These are phyloP conservation scores for Beaufortia kweichowensis DNA, from an alignment of 2,113 vertebrate species.

Conservation along the genomic window DNA sequence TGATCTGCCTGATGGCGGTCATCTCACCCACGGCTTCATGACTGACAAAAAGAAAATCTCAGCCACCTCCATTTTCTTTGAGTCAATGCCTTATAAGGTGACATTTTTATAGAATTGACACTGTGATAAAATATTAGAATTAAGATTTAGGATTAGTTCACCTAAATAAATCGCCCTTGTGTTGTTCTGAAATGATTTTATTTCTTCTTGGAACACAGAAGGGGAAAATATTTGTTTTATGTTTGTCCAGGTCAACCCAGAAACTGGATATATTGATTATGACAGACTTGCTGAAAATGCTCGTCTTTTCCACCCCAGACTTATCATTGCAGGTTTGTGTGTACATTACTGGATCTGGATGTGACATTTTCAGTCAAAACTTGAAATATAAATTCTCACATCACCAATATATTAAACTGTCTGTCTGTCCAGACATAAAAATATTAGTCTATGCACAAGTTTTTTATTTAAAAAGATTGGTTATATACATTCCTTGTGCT, in stretches of 20 bases:
- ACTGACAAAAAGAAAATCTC: conserved; percentile 97
- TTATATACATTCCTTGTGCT: not conserved
- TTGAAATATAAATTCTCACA: too few species aligned
- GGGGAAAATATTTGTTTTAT: not conserved
- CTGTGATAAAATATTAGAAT: too few species aligned
- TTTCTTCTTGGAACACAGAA: too few species aligned
- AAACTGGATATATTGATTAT: conserved; percentile 91
- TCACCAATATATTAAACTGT: too few species aligned
- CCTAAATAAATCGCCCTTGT: not conserved
- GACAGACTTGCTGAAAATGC: conserved; percentile 87
- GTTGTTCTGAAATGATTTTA: too few species aligned
- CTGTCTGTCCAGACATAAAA: too few species aligned
- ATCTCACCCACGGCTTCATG: conserved; percentile 97
- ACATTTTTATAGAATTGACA: too few species aligned
- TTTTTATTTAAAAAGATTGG: too few species aligned
- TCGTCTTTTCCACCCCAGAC: conserved; percentile 88
- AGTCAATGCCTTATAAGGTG: conserved; percentile 99
- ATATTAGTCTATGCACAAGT: too few species aligned
- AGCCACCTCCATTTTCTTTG: conserved; percentile 95
- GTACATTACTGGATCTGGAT: not conserved
- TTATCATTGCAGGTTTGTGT: conserved; percentile 88
- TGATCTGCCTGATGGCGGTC: conserved; percentile 93
- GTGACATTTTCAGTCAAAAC: too few species aligned
- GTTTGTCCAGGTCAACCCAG: conserved; percentile 84
- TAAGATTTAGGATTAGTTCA: not conserved